These are phyloP conservation scores for Lochmaea capreae DNA, from an alignment of 2,888 invertebrate genomes.

Conservation along the genomic window DNA sequence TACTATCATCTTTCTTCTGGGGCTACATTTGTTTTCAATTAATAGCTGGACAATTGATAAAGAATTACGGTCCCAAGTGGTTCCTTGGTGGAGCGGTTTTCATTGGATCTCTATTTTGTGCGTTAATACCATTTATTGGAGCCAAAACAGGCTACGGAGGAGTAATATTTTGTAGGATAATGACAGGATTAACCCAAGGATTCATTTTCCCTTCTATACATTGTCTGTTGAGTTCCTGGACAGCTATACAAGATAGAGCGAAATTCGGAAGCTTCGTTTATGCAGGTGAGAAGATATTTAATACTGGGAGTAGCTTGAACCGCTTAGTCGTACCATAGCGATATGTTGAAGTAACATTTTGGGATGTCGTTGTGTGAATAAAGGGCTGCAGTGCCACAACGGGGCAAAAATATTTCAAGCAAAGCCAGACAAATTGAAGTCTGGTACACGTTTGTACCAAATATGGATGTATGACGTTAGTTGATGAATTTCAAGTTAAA, in stretches of 20 bases:
- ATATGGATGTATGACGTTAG: too few relatives aligned
- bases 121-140: conserved; percentile 67
- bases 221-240: conserved; percentile 81
- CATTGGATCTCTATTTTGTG: conserved; percentile 73
- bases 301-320: not conserved
- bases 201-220: conserved; percentile 78
- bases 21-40: conserved; percentile 81
- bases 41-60: conserved; percentile 78
- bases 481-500: too few relatives aligned
- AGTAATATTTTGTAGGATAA: conserved; percentile 48
- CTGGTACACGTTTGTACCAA: too few relatives aligned
- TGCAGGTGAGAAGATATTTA: conserved; percentile 63
- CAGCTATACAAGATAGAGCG: conserved; percentile 76
- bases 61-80: conserved; percentile 79
- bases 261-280: conserved; percentile 76
- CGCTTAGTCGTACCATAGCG: too few relatives aligned
- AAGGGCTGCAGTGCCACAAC: too few relatives aligned
- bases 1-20: conserved; percentile 84
- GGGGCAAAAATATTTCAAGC: too few relatives aligned
- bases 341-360: too few relatives aligned
- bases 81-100: conserved; percentile 69
- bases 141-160: conserved; percentile 45
- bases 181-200: conserved; percentile 69
- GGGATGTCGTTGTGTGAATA: too few relatives aligned
- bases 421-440: too few relatives aligned